These are phyloP conservation scores for Petrocephalus zakoni DNA, from an alignment of 2,113 vertebrate species.

Conservation along the genomic window DNA sequence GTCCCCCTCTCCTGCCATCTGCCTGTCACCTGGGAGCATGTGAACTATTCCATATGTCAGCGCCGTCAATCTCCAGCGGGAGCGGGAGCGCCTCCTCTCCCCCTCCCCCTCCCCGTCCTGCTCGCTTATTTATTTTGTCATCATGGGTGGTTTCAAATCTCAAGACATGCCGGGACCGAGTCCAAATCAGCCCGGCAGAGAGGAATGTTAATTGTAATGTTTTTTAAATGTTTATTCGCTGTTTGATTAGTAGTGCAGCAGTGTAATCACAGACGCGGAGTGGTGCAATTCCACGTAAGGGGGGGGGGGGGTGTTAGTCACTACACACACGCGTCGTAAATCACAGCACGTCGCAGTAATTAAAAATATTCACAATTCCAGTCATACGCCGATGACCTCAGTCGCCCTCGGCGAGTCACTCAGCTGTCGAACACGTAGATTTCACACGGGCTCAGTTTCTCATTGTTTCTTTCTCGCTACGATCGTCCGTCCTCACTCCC, in stretches of 20 bases:
- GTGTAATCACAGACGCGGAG: slow-evolving; percentile 22
- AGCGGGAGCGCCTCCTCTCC: slow-evolving; percentile 69
- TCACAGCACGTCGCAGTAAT: slow-evolving; percentile 1
- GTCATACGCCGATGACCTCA: not conserved
- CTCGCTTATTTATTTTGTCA: slow-evolving; percentile 57
- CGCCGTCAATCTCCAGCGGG: slow-evolving; percentile 82
- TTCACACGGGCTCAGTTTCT: not conserved
- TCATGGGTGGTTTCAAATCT: slow-evolving; percentile 61
- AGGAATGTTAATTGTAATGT: slow-evolving; percentile 34
- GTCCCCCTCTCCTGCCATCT: slow-evolving; percentile 60
- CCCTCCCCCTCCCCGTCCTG: not conserved
- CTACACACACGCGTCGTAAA: not conserved
- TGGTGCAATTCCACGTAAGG: not conserved
- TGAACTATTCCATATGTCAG: slow-evolving; percentile 94
- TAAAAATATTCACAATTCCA: slow-evolving; percentile 6
- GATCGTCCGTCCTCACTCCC: not conserved
- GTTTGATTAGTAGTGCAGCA: slow-evolving; percentile 22
- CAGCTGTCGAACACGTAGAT: not conserved
- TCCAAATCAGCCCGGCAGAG: slow-evolving; percentile 30
- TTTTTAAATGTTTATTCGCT: slow-evolving; percentile 25
- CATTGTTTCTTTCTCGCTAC: not conserved
- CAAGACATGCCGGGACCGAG: slow-evolving; percentile 38
- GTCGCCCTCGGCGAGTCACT: not conserved
- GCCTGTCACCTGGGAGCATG: slow-evolving; percentile 83
- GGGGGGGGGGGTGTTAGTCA: not conserved